These are phyloP conservation scores for Ctenochaetus hawaiiensis DNA, from an alignment of 2,797 vertebrate genomes.

Conservation along the genomic window DNA sequence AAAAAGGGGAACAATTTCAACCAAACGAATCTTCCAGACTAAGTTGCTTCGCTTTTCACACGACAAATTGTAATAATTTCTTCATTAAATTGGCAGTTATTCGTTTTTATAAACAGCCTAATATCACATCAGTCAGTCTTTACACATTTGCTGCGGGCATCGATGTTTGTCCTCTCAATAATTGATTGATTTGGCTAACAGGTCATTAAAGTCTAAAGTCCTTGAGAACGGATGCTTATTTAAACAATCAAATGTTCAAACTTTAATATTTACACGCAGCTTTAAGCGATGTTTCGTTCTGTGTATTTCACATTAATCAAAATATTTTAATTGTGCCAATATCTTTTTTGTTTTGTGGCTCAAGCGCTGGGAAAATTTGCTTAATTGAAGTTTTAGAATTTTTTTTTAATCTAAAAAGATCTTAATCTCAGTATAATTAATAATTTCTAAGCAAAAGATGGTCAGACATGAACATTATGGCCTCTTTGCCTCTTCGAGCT, in stretches of 20 bases:
- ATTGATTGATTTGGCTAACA: constrained; percentile 16
- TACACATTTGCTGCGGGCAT: not conserved
- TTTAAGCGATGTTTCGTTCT: constrained; percentile 2
- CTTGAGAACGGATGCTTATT: constrained; percentile 4
- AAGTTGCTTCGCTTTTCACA: not conserved
- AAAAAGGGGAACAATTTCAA: too few relatives aligned
- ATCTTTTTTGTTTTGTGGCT: not conserved
- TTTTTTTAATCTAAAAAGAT: not conserved
- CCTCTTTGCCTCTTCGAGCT: constrained; percentile 4
- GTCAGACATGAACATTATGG: not conserved
- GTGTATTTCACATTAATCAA: constrained; percentile 1
- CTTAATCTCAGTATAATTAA: not conserved
- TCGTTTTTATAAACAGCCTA: not conserved
- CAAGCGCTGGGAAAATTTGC: not conserved
- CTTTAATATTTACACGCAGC: constrained; percentile 3
- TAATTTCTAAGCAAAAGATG: constrained; percentile 6
- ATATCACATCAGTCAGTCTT: not conserved
- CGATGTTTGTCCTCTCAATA: constrained; percentile 2
- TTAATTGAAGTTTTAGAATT: not conserved
- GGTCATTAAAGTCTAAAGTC: not conserved
- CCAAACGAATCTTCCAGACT: too few relatives aligned
- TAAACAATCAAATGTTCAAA: not conserved
- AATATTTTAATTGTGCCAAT: not conserved
- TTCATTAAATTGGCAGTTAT: too few relatives aligned
- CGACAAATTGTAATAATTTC: too few relatives aligned